Evolutionary conservation across 2,113 vertebrate genomes (phyloP).

Genomic region (Carollia perspicillata): DNA sequence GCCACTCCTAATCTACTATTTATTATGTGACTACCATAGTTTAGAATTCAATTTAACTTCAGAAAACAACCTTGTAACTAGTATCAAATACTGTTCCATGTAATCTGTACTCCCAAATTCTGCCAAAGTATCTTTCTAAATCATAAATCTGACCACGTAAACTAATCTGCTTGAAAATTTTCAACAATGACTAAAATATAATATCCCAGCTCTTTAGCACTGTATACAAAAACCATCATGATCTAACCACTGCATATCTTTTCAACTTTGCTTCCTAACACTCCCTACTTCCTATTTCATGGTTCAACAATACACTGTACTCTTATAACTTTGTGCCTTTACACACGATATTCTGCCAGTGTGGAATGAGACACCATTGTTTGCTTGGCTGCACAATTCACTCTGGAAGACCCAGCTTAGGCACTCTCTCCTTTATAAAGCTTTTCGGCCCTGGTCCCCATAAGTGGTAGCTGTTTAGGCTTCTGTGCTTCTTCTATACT

Average conservation of each 20-base stretch:
- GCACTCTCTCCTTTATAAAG: background rate
- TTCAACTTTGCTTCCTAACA: constrained; percentile 1
- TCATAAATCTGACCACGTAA: background rate
- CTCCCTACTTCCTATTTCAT: background rate
- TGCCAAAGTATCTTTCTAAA: constrained; percentile 37
- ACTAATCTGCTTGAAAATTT: constrained; percentile 20
- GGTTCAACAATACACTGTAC: background rate
- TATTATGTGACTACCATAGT: background rate
- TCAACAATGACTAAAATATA: background rate
- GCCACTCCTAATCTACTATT: background rate
- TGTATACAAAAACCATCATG: background rate
- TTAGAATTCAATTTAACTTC: background rate
- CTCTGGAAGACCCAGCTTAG: background rate
- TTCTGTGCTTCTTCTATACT: background rate
- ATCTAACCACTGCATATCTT: background rate
- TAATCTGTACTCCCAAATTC: constrained; percentile 9
- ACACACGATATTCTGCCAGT: background rate
- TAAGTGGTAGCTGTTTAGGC: background rate
- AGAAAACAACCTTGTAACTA: background rate
- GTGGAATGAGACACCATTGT: background rate
- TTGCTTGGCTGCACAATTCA: background rate
- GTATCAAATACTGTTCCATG: background rate
- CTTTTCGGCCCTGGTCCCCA: background rate
- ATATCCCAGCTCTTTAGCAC: background rate
- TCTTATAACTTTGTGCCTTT: background rate